phyloP scores from a whole-genome alignment of 1,140 invertebrate species.

The Acromyrmex charruanus region DNA sequence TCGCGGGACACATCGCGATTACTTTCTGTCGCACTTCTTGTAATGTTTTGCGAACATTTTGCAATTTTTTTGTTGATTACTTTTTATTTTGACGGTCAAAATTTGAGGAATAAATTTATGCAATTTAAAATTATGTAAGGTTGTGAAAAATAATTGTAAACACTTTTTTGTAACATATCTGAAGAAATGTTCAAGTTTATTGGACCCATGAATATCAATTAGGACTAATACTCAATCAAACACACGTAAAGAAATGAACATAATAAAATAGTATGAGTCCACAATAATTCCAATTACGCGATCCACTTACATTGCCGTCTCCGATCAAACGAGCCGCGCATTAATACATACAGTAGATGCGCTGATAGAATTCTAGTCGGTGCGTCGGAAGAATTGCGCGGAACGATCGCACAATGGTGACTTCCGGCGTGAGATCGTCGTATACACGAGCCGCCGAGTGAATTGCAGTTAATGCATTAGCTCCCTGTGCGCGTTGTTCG shows the following conservation, averaged over 20 bases:
- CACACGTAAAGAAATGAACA: neutral
- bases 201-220: too few species aligned
- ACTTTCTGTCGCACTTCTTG: too few species aligned
- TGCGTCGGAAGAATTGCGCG: slow-evolving; percentile 72
- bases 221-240: neutral
- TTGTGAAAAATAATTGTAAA: neutral
- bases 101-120: too few species aligned
- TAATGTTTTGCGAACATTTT: too few species aligned
- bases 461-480: slow-evolving; percentile 79
- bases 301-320: slow-evolving; percentile 32
- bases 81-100: too few species aligned
- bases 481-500: slow-evolving; percentile 56
- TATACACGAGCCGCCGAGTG: slow-evolving; percentile 69
- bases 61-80: too few species aligned
- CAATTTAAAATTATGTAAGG: neutral
- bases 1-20: too few species aligned
- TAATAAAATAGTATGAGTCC: neutral
- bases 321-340: slow-evolving; percentile 53
- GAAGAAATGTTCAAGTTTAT: too few species aligned
- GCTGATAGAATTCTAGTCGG: slow-evolving; percentile 54
- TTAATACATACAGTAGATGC: slow-evolving; percentile 46
- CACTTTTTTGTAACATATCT: too few species aligned
- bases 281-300: slow-evolving; percentile 33
- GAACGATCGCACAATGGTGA: slow-evolving; percentile 73
- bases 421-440: slow-evolving; percentile 74